Evolutionary conservation across 92 coral and sea anemone species (phyloP).

Genomic region (Anthopleura xanthogrammica): DNA sequence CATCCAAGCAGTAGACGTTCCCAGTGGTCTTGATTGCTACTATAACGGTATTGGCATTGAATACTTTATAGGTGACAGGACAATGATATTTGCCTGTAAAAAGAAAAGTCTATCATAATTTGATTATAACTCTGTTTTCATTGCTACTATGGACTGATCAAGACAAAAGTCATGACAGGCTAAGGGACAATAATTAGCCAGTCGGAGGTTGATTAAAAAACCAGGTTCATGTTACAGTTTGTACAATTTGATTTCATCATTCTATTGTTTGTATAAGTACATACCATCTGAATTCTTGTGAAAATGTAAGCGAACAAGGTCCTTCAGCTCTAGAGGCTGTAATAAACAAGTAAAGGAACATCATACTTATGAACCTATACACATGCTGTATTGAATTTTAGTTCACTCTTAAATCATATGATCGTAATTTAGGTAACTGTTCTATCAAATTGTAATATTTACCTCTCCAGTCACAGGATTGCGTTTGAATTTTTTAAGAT

Average conservation of each 20-base stretch:
- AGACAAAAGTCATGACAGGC: too few species aligned
- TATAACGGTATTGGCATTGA: constrained; percentile 84
- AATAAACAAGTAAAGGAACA: constrained; percentile 3
- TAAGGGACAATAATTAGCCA: too few species aligned
- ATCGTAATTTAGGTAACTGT: too few species aligned
- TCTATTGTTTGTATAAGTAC: not conserved
- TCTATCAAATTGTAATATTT: not conserved
- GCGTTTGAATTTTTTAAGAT: constrained; percentile 81
- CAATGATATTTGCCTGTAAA: constrained; percentile 84
- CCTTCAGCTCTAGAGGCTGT: constrained; percentile 86
- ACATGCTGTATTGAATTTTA: too few species aligned
- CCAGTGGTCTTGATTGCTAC: constrained; percentile 94
- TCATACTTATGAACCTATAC: not conserved
- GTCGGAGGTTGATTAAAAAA: too few species aligned
- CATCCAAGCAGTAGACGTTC: constrained; percentile 90
- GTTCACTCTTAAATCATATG: too few species aligned
- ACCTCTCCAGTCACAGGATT: constrained; percentile 98
- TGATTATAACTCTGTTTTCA: not conserved
- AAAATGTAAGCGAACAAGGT: constrained; percentile 74
- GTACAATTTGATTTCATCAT: too few species aligned
- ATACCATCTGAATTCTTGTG: constrained; percentile 96
- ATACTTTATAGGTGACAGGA: constrained; percentile 96
- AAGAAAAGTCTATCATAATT: not conserved
- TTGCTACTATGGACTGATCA: too few species aligned
- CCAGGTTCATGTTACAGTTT: too few species aligned